Percentiles rank a stretch among this genome's conserved stretches.
Evolutionary conservation across 2,797 vertebrate species (phyloP).

Genomic region (Phrynocephalus guinanensis): DNA sequence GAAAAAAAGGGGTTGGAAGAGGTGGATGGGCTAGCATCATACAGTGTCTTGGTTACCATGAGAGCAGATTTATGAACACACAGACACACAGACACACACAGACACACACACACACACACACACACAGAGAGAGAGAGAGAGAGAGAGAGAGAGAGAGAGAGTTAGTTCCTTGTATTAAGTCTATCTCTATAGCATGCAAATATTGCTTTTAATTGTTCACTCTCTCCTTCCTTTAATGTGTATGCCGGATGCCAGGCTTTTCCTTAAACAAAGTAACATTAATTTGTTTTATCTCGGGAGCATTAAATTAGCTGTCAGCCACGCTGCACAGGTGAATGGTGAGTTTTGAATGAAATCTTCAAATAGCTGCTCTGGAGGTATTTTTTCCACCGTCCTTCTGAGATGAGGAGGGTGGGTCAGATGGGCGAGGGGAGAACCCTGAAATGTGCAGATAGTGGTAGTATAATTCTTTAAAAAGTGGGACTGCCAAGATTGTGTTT

Average conservation of each 20-base stretch:
- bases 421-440: slow-evolving; percentile 17
- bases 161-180: slow-evolving; percentile 32
- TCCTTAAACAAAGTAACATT: slow-evolving; percentile 61
- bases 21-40: slow-evolving; percentile 1
- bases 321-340: slow-evolving; percentile 67
- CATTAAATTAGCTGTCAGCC: slow-evolving; percentile 80
- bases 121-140: too few species aligned
- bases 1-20: slow-evolving; percentile 26
- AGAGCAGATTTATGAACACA: slow-evolving; percentile 5
- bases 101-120: too few species aligned
- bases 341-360: slow-evolving; percentile 75
- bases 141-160: too few species aligned
- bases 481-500: slow-evolving; percentile 62
- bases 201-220: slow-evolving; percentile 56
- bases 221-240: slow-evolving; percentile 54
- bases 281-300: slow-evolving; percentile 77
- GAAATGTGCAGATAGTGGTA: slow-evolving; percentile 64
- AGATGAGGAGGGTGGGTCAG: slow-evolving; percentile 42
- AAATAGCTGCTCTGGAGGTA: slow-evolving; percentile 65
- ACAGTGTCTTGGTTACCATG: background rate
- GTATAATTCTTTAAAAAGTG: slow-evolving; percentile 64
- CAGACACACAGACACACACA: background rate
- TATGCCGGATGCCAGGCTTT: slow-evolving; percentile 61
- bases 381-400: slow-evolving; percentile 65
- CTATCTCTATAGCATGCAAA: slow-evolving; percentile 37